A percentile compares a stretch with the other conserved stretches of the same genome.
These are phyloP conservation scores for Camponotus vicinus DNA, from an alignment of 1,140 invertebrate species.

Conservation along the genomic window DNA sequence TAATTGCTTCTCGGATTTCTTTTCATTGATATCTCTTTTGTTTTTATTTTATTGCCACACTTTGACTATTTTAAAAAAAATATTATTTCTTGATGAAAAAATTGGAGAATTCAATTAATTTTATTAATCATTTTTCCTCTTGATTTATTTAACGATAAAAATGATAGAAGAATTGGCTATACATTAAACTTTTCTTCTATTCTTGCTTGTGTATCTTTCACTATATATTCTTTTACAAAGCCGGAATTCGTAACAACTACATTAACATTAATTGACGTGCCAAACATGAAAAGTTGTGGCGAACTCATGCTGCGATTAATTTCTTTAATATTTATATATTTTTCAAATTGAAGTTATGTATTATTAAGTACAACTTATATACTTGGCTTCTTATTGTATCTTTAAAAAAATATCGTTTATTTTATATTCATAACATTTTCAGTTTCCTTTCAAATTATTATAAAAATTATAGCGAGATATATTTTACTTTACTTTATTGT, in stretches of 20 bases:
- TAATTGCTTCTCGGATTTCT: background rate
- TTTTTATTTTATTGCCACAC: background rate
- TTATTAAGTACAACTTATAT: background rate
- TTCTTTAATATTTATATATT: slow-evolving; percentile 25
- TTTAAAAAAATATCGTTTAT: slow-evolving; percentile 4
- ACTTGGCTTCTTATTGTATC: background rate
- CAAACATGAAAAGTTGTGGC: slow-evolving; percentile 32
- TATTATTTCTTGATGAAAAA: slow-evolving; percentile 2
- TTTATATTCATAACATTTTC: background rate
- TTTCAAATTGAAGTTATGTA: slow-evolving; percentile 25
- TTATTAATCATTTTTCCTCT: background rate
- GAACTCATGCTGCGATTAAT: background rate
- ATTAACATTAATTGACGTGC: slow-evolving; percentile 44
- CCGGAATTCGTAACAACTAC: background rate
- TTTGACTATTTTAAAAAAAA: slow-evolving; percentile 25
- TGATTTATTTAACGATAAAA: background rate
- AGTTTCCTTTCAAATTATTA: background rate
- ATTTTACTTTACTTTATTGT: background rate
- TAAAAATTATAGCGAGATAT: background rate
- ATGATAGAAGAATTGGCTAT: background rate
- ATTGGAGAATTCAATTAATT: background rate
- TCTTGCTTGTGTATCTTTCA: background rate
- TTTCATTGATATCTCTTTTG: background rate
- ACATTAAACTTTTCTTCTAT: background rate
- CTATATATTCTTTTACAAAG: background rate